phyloP scores from a whole-genome alignment of 2,797 vertebrate species.

The Nothura maculosa region DNA sequence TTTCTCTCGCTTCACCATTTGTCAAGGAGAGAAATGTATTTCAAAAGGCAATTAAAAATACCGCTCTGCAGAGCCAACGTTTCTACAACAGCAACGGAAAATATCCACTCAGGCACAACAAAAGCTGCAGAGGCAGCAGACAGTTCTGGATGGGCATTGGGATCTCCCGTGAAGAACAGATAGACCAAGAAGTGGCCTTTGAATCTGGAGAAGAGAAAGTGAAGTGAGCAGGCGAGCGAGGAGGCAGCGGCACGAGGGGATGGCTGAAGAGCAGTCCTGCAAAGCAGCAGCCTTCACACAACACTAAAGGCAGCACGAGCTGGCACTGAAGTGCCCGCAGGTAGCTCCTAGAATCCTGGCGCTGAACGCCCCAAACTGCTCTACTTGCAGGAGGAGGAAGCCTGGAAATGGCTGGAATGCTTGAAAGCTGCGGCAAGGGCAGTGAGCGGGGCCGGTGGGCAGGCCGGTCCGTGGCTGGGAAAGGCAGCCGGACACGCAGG shows the following conservation, averaged over 20 bases:
- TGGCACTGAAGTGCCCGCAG: conserved; percentile 56
- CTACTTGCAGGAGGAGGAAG: conserved; percentile 63
- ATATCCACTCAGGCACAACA: conserved; percentile 22
- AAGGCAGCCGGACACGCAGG: neutral
- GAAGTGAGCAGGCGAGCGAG: conserved; percentile 53
- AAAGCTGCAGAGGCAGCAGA: conserved; percentile 26
- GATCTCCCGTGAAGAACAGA: conserved; percentile 59
- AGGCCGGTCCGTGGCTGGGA: neutral
- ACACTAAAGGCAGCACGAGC: conserved; percentile 33
- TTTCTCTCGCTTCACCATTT: neutral
- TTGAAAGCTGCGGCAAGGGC: conserved; percentile 46
- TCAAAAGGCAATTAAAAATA: conserved; percentile 66
- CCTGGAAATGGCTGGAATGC: conserved; percentile 66
- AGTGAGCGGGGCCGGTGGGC: conserved; percentile 36
- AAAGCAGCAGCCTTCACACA: conserved; percentile 35
- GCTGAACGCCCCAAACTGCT: conserved; percentile 42
- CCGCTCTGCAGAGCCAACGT: neutral
- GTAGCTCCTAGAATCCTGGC: conserved; percentile 61
- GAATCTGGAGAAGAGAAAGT: conserved; percentile 64
- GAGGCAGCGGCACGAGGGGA: conserved; percentile 50
- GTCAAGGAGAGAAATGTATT: conserved; percentile 17
- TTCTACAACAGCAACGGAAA: conserved; percentile 47
- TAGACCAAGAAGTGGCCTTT: conserved; percentile 61
- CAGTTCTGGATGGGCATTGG: conserved; percentile 7
- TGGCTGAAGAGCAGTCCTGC: conserved; percentile 47